Conservation (phyloP, 2,888 invertebrate species). For the Mystacides longicornis region DNA sequence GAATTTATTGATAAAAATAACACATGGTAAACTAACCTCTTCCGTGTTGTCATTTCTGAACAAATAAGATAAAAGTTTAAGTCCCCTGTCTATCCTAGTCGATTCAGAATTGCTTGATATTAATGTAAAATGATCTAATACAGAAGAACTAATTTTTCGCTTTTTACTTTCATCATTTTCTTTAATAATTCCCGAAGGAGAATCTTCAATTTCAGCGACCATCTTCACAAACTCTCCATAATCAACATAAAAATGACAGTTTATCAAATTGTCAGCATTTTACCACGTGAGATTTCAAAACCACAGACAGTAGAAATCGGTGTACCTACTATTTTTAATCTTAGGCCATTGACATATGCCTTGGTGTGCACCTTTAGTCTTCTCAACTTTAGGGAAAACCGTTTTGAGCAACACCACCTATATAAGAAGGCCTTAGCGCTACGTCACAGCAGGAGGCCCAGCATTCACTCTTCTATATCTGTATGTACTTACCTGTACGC, state of each 20-base stretch:
- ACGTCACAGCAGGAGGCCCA: too few relatives aligned
- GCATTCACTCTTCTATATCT: too few relatives aligned
- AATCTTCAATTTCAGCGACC: not conserved
- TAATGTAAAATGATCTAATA: slow-evolving; percentile 43
- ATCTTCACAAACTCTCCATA: too few relatives aligned
- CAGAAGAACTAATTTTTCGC: slow-evolving; percentile 29
- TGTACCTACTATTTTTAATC: too few relatives aligned
- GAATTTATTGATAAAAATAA: not conserved
- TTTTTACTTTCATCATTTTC: slow-evolving; percentile 12
- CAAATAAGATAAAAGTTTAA: slow-evolving; percentile 38
- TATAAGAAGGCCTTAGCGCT: too few relatives aligned
- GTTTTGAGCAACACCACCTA: too few relatives aligned
- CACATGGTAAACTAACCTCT: slow-evolving; percentile 26
- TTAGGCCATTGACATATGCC: too few relatives aligned
- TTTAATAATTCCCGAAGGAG: not conserved
- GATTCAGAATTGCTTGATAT: slow-evolving; percentile 35
- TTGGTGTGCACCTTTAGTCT: too few relatives aligned
- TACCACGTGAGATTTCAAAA: not conserved
- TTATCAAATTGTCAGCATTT: not conserved
- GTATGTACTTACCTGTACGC: too few relatives aligned
- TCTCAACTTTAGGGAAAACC: too few relatives aligned
- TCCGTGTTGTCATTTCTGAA: slow-evolving; percentile 13
- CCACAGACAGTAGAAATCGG: too few relatives aligned
- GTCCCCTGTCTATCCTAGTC: slow-evolving; percentile 38
- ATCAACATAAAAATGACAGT: not conserved